Evolutionary conservation across 2,888 invertebrate species (phyloP).

Genomic region (Mamestra brassicae): DNA sequence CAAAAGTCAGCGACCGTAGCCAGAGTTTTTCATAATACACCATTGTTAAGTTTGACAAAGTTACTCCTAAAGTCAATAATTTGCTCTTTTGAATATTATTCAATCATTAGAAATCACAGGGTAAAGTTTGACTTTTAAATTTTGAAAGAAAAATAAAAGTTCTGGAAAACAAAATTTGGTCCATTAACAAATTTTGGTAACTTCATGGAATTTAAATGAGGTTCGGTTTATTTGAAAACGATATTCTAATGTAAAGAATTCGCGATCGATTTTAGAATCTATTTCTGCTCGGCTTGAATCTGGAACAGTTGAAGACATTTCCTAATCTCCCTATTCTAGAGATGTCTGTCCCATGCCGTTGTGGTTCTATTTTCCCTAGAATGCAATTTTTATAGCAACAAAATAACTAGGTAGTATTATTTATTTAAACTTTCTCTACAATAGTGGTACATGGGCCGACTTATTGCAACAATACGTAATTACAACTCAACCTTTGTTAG

Average conservation of each 20-base stretch:
- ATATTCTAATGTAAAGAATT: not conserved
- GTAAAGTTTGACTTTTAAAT: not conserved
- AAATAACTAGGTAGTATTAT: no score
- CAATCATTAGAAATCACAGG: slow-evolving; percentile 20
- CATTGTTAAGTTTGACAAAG: slow-evolving; percentile 23
- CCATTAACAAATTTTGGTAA: slow-evolving; percentile 10
- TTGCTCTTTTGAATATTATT: slow-evolving; percentile 14
- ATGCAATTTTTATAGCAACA: no score
- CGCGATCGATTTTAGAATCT: not conserved
- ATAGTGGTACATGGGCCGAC: no score
- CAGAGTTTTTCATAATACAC: slow-evolving; percentile 4
- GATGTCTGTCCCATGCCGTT: no score
- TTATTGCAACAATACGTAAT: no score
- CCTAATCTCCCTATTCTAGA: no score
- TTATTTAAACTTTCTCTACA: no score
- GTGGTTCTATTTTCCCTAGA: no score
- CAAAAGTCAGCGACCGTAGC: not conserved
- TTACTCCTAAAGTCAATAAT: slow-evolving; percentile 7
- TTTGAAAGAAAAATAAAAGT: slow-evolving; percentile 31
- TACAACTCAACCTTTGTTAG: no score
- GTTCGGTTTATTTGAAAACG: not conserved
- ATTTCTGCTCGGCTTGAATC: no score
- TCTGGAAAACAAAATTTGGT: slow-evolving; percentile 10
- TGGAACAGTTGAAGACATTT: no score
- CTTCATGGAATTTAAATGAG: slow-evolving; percentile 27